Percentiles rank a stretch among this genome's conserved stretches.
phyloP scores from a whole-genome alignment of 2,797 vertebrate genomes.

The Tenualosa ilisha region DNA sequence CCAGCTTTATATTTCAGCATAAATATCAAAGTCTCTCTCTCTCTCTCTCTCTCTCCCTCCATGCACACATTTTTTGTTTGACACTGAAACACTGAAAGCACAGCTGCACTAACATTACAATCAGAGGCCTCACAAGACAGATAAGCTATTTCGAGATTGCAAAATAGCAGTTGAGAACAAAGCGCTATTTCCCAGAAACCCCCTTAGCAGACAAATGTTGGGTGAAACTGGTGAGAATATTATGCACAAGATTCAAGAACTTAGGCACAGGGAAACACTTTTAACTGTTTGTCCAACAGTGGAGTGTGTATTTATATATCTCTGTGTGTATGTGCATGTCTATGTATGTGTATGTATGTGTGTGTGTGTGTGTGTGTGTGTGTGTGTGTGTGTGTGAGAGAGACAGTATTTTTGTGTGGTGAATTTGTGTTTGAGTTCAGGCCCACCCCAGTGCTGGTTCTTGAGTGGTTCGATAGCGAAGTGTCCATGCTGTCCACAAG shows the following conservation, averaged over 20 bases:
- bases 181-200: neutral
- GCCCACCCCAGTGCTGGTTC: neutral
- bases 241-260: constrained; percentile 69
- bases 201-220: constrained; percentile 45
- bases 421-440: constrained; percentile 49
- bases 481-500: constrained; percentile 54
- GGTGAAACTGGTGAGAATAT: constrained; percentile 57
- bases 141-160: constrained; percentile 54
- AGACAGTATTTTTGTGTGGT: constrained; percentile 27
- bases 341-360: neutral
- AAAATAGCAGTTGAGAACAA: constrained; percentile 51
- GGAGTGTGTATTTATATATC: constrained; percentile 7
- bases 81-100: constrained; percentile 45
- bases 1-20: neutral
- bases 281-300: neutral
- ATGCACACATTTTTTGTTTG: neutral
- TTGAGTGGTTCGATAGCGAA: neutral
- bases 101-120: constrained; percentile 54
- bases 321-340: constrained; percentile 23
- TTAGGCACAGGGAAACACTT: constrained; percentile 60
- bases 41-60: neutral
- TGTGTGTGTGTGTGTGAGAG: neutral
- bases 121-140: constrained; percentile 60
- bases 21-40: neutral
- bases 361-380: neutral